Percentiles rank a stretch among this genome's conserved stretches.
These are phyloP conservation scores for Sebastes dallii DNA, from an alignment of 2,797 vertebrate species.

Conservation along the genomic window DNA sequence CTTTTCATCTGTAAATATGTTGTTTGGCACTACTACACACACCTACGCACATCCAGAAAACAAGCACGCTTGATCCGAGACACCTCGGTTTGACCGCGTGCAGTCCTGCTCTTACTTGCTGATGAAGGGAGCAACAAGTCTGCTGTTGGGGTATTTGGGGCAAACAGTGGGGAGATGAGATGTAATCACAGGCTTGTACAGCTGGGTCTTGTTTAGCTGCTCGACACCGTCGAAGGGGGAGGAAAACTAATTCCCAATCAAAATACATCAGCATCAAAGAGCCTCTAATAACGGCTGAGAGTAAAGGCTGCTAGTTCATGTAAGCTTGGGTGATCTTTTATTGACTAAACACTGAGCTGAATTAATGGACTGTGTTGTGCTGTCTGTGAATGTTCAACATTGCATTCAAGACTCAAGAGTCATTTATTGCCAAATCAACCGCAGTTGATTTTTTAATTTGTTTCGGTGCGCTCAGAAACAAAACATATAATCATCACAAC, in stretches of 20 bases:
- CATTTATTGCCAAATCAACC: background rate
- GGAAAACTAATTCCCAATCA: conserved; percentile 73
- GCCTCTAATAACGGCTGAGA: conserved; percentile 33
- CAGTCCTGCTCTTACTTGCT: background rate
- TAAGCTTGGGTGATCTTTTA: background rate
- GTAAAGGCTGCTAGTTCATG: background rate
- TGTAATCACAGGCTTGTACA: conserved; percentile 74
- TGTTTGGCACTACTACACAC: conserved; percentile 14
- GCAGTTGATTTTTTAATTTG: background rate
- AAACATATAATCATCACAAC: background rate
- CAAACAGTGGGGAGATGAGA: conserved; percentile 68
- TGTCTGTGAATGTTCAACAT: background rate
- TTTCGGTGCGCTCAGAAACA: background rate
- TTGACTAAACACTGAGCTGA: background rate
- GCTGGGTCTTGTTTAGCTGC: conserved; percentile 76
- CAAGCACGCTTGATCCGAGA: background rate
- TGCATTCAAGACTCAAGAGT: background rate
- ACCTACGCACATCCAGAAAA: conserved; percentile 2
- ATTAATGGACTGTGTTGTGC: background rate
- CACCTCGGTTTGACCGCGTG: background rate
- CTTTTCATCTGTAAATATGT: background rate
- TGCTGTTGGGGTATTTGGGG: conserved; percentile 43
- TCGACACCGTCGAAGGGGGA: conserved; percentile 43
- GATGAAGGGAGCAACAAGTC: conserved; percentile 28
- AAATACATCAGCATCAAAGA: conserved; percentile 73